Evolutionary conservation across 2,888 invertebrate species (phyloP), one percentile per base, ranked within the genome.

Genomic region (Neocrepidodera transversa): DNA sequence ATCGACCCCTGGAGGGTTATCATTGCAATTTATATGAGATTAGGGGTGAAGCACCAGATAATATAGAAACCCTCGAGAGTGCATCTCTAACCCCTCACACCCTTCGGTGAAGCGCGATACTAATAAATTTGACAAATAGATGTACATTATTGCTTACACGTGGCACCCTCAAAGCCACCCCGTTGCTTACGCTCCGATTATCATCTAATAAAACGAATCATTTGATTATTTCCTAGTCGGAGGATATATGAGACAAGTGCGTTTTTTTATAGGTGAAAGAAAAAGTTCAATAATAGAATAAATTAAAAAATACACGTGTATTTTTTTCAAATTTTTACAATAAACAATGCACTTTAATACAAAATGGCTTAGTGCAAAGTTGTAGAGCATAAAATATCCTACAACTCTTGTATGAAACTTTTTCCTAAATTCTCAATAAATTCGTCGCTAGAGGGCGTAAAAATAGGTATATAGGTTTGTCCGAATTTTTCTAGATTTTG

Each of bases 71-170:
- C 73, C 77, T 77, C 71, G 69, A 74, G 72, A 68, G 56, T 60
- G 55, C 68, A 68, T 70, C 70, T 70, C 71, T 70, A 70, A 69
- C 73, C 74, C 73, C 45, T 45, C 26, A 45, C 26, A 45, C 26
- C 45, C 42, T n/a, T 42, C 42, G 13, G 23, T 45, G 28, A 45
- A 45, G 45, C 45, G 45, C 69, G 66, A 68, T 61, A 68, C 71
- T 77, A 76, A 77, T 77, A 76, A 73, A 75, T 76, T 75, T 76
- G 76, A 76, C 77, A 76, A 76, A 76, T 76, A 76, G 75, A 76
- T 74, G 70, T 72, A 72, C 73, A 71, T 74, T 75, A 76, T 76
- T 75, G 73, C 71, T 71, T 73, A 64, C 65, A 68, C 60, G 40
- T 40, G 60, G 48, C 48, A 60, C 64, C 66, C 67, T 54, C 50